Base-by-base conservation (phyloP, 2,113 vertebrate genomes). In the Ictidomys tridecemlineatus region DNA sequence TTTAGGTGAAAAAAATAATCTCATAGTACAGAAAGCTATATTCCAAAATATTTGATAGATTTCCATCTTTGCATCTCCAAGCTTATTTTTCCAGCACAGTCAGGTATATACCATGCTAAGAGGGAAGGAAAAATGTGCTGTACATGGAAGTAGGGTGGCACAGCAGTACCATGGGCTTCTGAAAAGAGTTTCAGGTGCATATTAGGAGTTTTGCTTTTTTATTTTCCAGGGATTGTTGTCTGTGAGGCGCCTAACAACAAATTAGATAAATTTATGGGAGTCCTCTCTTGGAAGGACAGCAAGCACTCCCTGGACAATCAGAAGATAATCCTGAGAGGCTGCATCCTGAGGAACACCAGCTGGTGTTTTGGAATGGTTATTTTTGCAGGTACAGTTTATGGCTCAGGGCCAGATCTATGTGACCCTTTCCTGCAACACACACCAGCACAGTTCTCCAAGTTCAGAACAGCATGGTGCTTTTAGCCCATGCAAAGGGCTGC, bases 361-460 rank as follows among this genome's bases (percentile, higher is more conserved):
- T 99, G 98, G 98, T 99, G 99, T 96, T 99, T 99, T 51, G 99
- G 98, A 58, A 96, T 99, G 98, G 98, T 99, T 56, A 97, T 99
- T 96, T 99, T 99, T 94, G 98, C 98, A 97, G 99, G 99, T 99
- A 97, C 20, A 8, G n/a, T 13, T 58, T 24, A 11, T 10, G 82
- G n/a, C 34, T 32, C 51, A 0, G 13, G 63, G 34, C 53, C 11
- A 12, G n/a, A 48, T 73, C 39, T 30, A 0, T 22, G 72, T 11
- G 20, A 14, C 4, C 34, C 26, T 37, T 80, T 73, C 78, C 56
- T 51, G n/a, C 37, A 22, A 42, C 9, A 16, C 13, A 12, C 18
- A 24, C 61, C 61, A 26, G 24, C 22, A 4, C 0, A 1, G 53
- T 39, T 93, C 16, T 89, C 37, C 26, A 24, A 2, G 56, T 77